Conservation (phyloP, 2,888 invertebrate species). For the Argyra leucocephala region DNA sequence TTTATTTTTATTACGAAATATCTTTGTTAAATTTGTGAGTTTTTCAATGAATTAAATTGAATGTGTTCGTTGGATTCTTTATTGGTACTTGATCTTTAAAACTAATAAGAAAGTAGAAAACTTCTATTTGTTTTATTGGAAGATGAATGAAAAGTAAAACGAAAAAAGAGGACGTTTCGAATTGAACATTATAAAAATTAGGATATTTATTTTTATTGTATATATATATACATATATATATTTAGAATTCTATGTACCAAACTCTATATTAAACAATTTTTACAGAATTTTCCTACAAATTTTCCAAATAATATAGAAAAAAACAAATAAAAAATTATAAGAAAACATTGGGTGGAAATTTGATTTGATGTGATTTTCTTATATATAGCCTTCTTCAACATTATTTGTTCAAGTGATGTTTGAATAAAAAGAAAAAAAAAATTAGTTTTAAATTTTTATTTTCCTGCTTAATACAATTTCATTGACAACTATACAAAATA, state of each 20-base stretch:
- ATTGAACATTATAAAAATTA: background rate
- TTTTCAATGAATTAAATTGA: background rate
- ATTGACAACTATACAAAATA: too few relatives aligned
- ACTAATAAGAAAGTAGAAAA: background rate
- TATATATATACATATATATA: background rate
- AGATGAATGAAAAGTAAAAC: background rate
- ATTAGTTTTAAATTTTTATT: background rate
- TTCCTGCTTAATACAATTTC: too few relatives aligned
- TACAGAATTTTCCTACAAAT: background rate
- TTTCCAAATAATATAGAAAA: background rate
- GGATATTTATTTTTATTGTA: background rate
- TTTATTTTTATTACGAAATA: background rate
- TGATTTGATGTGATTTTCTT: conserved; percentile 3
- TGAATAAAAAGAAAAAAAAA: background rate
- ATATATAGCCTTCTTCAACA: background rate
- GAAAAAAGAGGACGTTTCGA: background rate
- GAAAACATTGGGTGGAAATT: background rate
- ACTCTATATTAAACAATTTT: too few relatives aligned
- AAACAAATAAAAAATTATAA: background rate
- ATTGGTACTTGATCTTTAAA: background rate
- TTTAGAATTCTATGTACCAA: too few relatives aligned
- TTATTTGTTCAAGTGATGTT: background rate
- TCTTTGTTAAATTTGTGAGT: background rate
- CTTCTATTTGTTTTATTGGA: conserved; percentile 1
- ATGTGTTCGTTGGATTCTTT: background rate